Evolutionary conservation across 2,888 invertebrate species (phyloP), one percentile per base, ranked within the genome.

Genomic region (Meiosimyza platycephala): DNA sequence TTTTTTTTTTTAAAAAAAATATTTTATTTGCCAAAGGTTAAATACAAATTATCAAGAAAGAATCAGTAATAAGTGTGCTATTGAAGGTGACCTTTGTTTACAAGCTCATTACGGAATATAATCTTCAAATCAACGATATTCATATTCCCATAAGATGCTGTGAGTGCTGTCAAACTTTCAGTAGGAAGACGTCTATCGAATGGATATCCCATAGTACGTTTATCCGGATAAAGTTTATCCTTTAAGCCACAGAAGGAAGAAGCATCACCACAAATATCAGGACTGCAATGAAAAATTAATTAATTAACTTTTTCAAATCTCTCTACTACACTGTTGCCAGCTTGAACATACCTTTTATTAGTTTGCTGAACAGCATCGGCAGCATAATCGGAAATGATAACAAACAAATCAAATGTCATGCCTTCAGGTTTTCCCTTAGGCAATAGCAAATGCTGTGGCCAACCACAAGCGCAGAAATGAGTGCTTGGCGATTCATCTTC

Each of bases 401-500:
- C 92, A 84, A 93, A 94, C 55, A 95, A 87, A 77, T 93, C 90
- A 82, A 91, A 90, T 0, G 88, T 87, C 85, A 89, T 91, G 1
- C 94, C 94, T 73, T 89, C 88, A 0, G 88, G 80, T 4, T 84
- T 91, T 6, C 95, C 95, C 86, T 91, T 93, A 0, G 94, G 93
- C 51, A 94, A 78, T 7, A 95, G 89, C 90, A 95, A 90, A 85
- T 95, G 94, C 76, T 94, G 92, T 0, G 95, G 95, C 94, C 95
- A 95, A 70, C 95, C 94, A 80, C 95, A 95, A 74, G 95, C 95
- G 87, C 95, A 95, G 90, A 93, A 94, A 87, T 93, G 93, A 88
- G 93, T 93, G 68, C 88, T 85, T 0, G 88, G 89, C 0, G 90
- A 86, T 3, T 87, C 84, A 3, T 86, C 87, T 0, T 88, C 85